These are phyloP conservation scores for Hippoglossus hippoglossus DNA, from an alignment of 2,797 vertebrate species.

Conservation along the genomic window DNA sequence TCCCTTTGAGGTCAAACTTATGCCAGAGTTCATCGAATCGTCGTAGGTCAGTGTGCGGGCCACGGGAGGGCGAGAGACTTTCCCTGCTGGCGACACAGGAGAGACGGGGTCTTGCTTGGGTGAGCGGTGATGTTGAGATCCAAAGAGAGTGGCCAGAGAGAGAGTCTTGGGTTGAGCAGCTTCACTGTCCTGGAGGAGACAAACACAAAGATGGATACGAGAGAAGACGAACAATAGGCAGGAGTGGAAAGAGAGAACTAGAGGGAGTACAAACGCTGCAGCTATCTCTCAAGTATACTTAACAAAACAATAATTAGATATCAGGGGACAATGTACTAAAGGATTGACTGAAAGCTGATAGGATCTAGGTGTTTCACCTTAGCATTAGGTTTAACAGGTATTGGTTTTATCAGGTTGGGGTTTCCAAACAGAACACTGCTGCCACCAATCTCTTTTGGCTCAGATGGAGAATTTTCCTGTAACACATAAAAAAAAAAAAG, in stretches of 20 bases:
- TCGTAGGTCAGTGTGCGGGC: conserved; percentile 90
- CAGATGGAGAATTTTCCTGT: conserved; percentile 87
- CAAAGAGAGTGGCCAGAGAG: conserved; percentile 89
- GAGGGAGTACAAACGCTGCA: neutral
- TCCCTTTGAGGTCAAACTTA: conserved; percentile 18
- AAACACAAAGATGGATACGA: neutral
- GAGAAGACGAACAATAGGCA: neutral
- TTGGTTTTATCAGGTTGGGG: conserved; percentile 95
- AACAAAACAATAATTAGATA: neutral
- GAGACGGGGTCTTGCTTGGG: conserved; percentile 53
- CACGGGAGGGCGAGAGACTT: conserved; percentile 74
- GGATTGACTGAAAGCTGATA: too few relatives aligned
- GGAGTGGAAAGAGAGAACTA: neutral
- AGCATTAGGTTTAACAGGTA: conserved; percentile 91
- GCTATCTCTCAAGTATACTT: conserved; percentile 2
- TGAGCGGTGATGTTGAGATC: conserved; percentile 72
- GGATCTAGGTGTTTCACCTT: conserved; percentile 65
- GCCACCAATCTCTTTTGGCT: conserved; percentile 94
- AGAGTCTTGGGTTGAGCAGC: conserved; percentile 83
- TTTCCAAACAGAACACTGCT: conserved; percentile 90
- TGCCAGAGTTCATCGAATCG: conserved; percentile 69
- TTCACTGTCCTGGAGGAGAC: conserved; percentile 73
- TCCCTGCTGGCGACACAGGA: conserved; percentile 41
- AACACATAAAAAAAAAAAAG: neutral
- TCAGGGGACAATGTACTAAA: neutral